Percentiles rank a stretch among this genome's conserved stretches.
phyloP scores from a whole-genome alignment of 2,797 vertebrate species.

The Molossus alvarezi region DNA sequence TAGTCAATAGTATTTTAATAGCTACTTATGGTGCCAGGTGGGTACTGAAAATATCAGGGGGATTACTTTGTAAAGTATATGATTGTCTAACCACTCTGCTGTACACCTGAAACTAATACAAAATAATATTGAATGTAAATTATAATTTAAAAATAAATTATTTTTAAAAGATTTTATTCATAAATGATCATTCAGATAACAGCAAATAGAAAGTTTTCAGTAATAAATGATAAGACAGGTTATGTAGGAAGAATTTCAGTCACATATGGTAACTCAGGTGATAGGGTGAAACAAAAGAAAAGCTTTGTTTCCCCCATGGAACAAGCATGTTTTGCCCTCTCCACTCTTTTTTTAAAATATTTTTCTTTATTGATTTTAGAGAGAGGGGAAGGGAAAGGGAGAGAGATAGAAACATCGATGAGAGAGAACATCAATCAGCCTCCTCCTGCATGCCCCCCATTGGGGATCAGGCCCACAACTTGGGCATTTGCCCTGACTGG shows the following conservation, averaged over 20 bases:
- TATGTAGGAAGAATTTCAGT: neutral
- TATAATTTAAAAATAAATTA: neutral
- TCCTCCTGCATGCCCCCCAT: too few relatives aligned
- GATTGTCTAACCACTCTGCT: neutral
- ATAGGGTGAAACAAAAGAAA: neutral
- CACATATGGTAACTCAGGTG: neutral
- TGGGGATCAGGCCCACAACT: too few relatives aligned
- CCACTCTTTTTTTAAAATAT: neutral
- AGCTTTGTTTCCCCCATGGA: neutral
- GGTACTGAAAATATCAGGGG: neutral
- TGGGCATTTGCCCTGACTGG: too few relatives aligned
- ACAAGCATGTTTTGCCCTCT: neutral
- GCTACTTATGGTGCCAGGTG: neutral
- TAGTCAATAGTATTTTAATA: neutral
- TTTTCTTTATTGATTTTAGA: too few relatives aligned
- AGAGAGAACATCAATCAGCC: too few relatives aligned
- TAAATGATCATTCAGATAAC: neutral
- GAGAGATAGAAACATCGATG: too few relatives aligned
- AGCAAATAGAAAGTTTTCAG: neutral
- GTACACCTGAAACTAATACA: neutral
- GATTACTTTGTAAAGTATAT: neutral
- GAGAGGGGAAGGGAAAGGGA: too few relatives aligned
- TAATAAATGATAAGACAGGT: neutral
- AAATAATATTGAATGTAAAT: neutral
- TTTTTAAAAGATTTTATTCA: neutral